Evolutionary conservation across 2,113 vertebrate genomes (phyloP).

Genomic region (Hepsetus odoe): DNA sequence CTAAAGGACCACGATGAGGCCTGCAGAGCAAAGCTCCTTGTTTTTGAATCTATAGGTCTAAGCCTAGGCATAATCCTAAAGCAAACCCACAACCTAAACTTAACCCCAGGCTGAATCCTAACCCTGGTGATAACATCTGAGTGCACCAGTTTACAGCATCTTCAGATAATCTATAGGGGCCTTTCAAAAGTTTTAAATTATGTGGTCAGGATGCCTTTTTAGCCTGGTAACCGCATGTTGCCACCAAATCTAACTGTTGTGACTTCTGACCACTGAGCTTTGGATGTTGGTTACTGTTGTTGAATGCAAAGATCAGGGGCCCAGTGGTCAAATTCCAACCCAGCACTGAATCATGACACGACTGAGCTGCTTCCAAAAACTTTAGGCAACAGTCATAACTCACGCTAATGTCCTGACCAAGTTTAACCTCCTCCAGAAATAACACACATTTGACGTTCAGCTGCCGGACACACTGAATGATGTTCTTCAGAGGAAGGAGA

Average conservation of each 20-base stretch:
- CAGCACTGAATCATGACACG: constrained; percentile 22
- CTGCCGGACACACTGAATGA: not conserved
- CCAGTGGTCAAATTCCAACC: constrained; percentile 24
- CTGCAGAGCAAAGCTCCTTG: no score
- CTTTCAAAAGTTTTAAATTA: no score
- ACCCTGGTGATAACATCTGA: no score
- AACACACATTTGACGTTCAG: constrained; percentile 15
- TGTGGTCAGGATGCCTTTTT: no score
- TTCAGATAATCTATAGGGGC: no score
- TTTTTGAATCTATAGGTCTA: no score
- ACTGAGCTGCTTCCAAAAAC: constrained; percentile 31
- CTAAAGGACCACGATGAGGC: no score
- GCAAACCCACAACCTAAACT: no score
- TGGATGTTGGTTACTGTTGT: constrained; percentile 26
- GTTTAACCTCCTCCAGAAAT: constrained; percentile 38
- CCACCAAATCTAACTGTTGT: not conserved
- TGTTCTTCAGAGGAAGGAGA: constrained; percentile 36
- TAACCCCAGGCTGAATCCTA: no score
- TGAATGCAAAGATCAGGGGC: constrained; percentile 8
- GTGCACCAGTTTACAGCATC: no score
- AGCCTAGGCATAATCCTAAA: no score
- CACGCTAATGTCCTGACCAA: constrained; percentile 39
- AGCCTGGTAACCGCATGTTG: no score
- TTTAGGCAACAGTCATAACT: constrained; percentile 28
- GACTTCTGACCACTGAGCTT: constrained; percentile 15